Evolutionary conservation across 2,113 vertebrate genomes (phyloP), one percentile per base, ranked within the genome.

Genomic region (Cheirogaleus medius): DNA sequence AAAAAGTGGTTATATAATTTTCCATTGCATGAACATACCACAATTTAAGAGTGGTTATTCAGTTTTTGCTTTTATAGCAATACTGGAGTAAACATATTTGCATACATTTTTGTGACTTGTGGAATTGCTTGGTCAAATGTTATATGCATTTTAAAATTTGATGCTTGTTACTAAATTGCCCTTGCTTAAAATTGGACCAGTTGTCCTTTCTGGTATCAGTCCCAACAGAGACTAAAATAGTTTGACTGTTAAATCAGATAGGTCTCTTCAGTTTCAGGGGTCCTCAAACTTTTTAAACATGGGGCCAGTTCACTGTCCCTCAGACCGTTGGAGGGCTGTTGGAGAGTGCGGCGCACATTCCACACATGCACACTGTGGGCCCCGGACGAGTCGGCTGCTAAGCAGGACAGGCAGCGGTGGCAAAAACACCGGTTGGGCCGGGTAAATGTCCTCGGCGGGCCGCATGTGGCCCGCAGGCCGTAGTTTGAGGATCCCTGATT

Each of bases 61-160:
- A 63, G 37, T 34, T 92, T 92, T 94, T 88, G 49, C 42, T 76
- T 96, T 94, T 76, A 81, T 64, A 88, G 23, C 37, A 85, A 6
- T 69, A 44, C n/a, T 20, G 12, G 34, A 90, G 63, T 76, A 81
- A 90, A 37, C 52, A 71, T 63, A 81, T 86, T 94, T 81, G n/a
- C 34, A 52, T 32, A 87, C 39, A 52, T 47, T 93, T 95, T 74
- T 85, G 21, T 91, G 52, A 87, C 25, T 80, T 56, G 42, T 84
- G 39, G 69, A 78, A 80, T 96, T 95, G 37, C 87, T 91, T 91
- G 39, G 69, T 96, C 63, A 95, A 52, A 68, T 93, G 73, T 60
- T 87, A 83, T 64, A n/a, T 93, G 32, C 49, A 85, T 73, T 91
- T 94, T 66, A 52, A 93, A 74, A 78, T 80, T 74, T 69, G 49